These are phyloP conservation scores for Aurelia aurita complex sp. Pacific DNA, from an alignment of 30 jellyfish, hydroid and myxozoan genomes.

Conservation along the genomic window DNA sequence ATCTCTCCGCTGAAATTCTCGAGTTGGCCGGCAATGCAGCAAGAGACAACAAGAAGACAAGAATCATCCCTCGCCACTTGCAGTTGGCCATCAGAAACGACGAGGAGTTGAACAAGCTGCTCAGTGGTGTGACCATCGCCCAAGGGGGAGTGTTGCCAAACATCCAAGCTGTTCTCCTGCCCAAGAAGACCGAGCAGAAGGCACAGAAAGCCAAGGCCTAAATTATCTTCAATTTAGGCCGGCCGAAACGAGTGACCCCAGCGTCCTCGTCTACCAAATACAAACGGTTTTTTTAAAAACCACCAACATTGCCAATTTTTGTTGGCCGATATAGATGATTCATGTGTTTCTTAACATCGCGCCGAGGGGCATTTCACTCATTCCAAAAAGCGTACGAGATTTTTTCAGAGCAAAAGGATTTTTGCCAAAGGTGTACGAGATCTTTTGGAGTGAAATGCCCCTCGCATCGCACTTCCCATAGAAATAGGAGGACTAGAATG, in stretches of 20 bases:
- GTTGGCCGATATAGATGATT: not conserved
- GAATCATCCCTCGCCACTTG: conserved; percentile 92
- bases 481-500: too few species aligned
- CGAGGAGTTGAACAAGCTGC: conserved; percentile 92
- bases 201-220: not conserved
- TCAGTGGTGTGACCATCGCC: conserved; percentile 94
- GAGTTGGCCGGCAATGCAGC: conserved; percentile 99
- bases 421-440: too few species aligned
- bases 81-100: conserved; percentile 95
- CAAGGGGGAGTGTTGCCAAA: conserved; percentile 98
- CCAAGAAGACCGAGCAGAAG: conserved; percentile 83
- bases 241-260: too few species aligned
- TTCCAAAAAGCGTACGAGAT: too few species aligned
- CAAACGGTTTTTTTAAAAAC: conserved; percentile 33
- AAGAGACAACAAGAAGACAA: conserved; percentile 86
- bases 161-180: conserved; percentile 93
- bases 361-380: too few species aligned
- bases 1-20: conserved; percentile 91
- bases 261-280: not conserved
- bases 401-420: too few species aligned
- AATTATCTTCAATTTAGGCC: too few species aligned
- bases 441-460: too few species aligned
- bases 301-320: conserved; percentile 19
- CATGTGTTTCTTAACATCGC: too few species aligned
- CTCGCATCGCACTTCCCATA: too few species aligned